Evolutionary conservation across 1,140 invertebrate species (phyloP), one percentile per base, ranked within the genome.

Genomic region (Daktulosphaira vitifoliae): DNA sequence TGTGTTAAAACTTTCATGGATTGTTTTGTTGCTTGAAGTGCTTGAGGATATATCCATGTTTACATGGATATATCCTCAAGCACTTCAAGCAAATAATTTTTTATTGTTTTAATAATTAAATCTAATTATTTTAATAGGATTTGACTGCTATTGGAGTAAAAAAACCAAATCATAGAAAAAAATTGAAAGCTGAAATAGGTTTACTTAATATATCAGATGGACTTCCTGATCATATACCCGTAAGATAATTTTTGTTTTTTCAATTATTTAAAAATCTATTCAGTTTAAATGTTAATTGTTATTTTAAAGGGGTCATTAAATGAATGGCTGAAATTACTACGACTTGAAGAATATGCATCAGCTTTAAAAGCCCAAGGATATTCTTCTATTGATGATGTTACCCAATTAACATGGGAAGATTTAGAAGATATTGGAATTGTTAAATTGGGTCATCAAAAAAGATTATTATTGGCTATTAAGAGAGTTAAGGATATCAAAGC

Each of bases 401-500:
- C 90, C 38, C 92, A 96, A 72, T 82, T 98, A 39, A 92, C 90
- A 66, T 98, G 95, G 93, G 96, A 99, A 80, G 96, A 99, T 79
- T 82, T 99, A 69, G 96, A 99, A 79, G 96, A 99, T 72, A 96
- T 98, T 74, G 96, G 96, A 51, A 96, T 99, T 69, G 84, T 92
- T 26, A 84, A 88, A 72, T 76, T 92, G 72, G 96, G 96, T 23
- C 96, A 99, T 76, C 96, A 99, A 76, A 99, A 99, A 81, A 95
- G 97, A 78, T 88, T 99, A 68, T 84, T 96, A 70, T 78, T 99
- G 69, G 96, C 95, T 59, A 96, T 98, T 69, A 98, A 98, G 75
- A 82, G 94, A 76, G 85, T 98, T 15, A 97, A 98, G 77, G 91
- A 96, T 74, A 90, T 96, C 65, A 83, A 87, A 66, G 85, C 89